Evolutionary conservation across 2,888 invertebrate species (phyloP), one percentile per base, ranked within the genome.

Genomic region (Macrophya alboannulata): DNA sequence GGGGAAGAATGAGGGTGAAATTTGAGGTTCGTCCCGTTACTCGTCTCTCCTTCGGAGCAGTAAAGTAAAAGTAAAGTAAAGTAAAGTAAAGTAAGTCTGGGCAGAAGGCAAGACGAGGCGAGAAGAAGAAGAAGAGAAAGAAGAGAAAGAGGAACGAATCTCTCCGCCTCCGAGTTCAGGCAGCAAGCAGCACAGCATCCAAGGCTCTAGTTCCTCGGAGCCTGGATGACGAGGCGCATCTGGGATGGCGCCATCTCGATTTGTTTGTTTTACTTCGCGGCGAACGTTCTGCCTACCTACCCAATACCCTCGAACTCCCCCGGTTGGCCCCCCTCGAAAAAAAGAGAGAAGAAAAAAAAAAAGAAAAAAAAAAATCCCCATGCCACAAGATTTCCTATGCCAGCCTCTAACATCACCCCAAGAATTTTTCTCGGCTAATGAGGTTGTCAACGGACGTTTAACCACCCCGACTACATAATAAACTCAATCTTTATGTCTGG

Each of bases 241-340:
- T 93, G 93, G 90, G 90, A 89, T 92, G 93, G 93, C 93, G 93
- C 93, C 93, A 91, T 87, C 89, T 89, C 90, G 91, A 92, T 92
- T 92, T 93, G 92, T 93, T 93, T 93, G 92, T 92, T 91, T 93
- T 92, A 92, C 89, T 91, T 92, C 86, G 68, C 48, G 81, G 62
- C 15, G 79, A 85, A 59, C 86, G 85, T 85, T 79, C 21, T 37
- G 51, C 77, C 87, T 21, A 71, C 65, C 71, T 84, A 87, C 40
- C 45, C 74, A 55, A 59, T 84, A 87, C 40, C 45, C 74, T n/a
- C 79, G 51, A 62, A 48, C 68, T 17, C 55, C 77, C 51, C 59
- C 25, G 31, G 8, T 68, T 37, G 65, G 25, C 45, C 45, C 72
- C 45, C 12, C 31, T 31, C 31, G 3, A 31, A 31, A 31, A 31